Evolutionary conservation across 1,140 invertebrate species (phyloP).

Genomic region (Chymomyza costata): DNA sequence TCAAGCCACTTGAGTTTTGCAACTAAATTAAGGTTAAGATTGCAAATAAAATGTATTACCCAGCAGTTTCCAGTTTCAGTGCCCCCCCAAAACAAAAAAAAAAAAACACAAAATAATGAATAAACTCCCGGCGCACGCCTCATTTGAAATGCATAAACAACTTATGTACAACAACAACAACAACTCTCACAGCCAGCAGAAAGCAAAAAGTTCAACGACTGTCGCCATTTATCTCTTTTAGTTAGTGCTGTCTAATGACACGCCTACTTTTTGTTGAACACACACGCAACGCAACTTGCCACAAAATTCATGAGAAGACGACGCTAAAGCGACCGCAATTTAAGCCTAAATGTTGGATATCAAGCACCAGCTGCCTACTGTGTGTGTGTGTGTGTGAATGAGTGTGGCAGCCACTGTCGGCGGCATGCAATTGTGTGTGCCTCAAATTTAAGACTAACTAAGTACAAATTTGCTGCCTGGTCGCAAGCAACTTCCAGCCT

Average conservation of each 20-base stretch:
- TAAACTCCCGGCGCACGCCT: no score
- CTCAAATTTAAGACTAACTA: constrained; percentile 54
- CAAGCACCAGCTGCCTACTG: not conserved
- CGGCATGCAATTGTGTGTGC: constrained; percentile 1
- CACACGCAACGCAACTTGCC: constrained; percentile 32
- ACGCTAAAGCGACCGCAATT: constrained; percentile 54
- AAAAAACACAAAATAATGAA: no score
- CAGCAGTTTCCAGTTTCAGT: constrained; percentile 6
- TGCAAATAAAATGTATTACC: constrained; percentile 71
- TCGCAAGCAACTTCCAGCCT: constrained; percentile 6
- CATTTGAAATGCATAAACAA: constrained; percentile 72
- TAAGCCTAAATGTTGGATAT: constrained; percentile 62
- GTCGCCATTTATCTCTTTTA: constrained; percentile 70
- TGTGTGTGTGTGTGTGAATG: no score
- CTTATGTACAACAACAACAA: no score
- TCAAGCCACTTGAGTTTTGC: constrained; percentile 49
- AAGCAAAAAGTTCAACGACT: constrained; percentile 71
- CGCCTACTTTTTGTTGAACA: constrained; percentile 25
- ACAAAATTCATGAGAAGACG: constrained; percentile 50
- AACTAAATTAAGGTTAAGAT: constrained; percentile 72
- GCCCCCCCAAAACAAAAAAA: no score
- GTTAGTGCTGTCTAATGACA: constrained; percentile 62
- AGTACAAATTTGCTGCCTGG: constrained; percentile 52
- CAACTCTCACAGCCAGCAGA: no score
- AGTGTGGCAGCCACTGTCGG: no score